Percentiles rank a stretch among this genome's conserved stretches.
Evolutionary conservation across 2,113 vertebrate species (phyloP).

Genomic region (Phoxinus phoxinus): DNA sequence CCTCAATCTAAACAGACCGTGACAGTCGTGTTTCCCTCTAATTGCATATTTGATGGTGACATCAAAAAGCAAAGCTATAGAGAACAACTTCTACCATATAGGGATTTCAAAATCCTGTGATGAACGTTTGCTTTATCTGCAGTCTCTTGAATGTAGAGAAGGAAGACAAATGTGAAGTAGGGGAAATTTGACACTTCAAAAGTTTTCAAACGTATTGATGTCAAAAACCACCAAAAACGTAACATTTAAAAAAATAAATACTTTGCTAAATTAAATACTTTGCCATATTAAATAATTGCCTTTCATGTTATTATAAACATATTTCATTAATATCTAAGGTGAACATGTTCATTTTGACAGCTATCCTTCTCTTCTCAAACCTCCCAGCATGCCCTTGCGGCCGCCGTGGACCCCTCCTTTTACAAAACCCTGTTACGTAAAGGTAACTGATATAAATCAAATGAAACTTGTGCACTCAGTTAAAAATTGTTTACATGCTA

Average conservation of each 20-base stretch:
- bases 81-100: slow-evolving; percentile 2
- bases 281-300: too few relatives aligned
- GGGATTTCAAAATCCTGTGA: slow-evolving; percentile 2
- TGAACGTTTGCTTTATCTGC: slow-evolving; percentile 7
- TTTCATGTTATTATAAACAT: too few relatives aligned
- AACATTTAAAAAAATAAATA: not conserved
- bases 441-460: not conserved
- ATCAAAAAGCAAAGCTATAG: slow-evolving; percentile 22
- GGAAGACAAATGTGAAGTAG: not conserved
- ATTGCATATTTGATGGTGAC: slow-evolving; percentile 7
- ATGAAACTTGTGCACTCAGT: not conserved
- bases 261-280: not conserved
- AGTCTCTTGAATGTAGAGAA: not conserved
- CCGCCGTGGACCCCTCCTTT: not conserved
- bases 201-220: not conserved
- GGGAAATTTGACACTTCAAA: not conserved
- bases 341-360: not conserved
- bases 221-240: not conserved
- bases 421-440: not conserved
- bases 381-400: not conserved
- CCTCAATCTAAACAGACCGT: slow-evolving; percentile 26
- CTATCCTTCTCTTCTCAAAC: too few relatives aligned
- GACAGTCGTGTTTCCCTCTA: not conserved
- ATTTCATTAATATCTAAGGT: too few relatives aligned
- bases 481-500: slow-evolving; percentile 11